Base-by-base conservation (phyloP, 2,888 invertebrate species). In the Apoderus coryli region DNA sequence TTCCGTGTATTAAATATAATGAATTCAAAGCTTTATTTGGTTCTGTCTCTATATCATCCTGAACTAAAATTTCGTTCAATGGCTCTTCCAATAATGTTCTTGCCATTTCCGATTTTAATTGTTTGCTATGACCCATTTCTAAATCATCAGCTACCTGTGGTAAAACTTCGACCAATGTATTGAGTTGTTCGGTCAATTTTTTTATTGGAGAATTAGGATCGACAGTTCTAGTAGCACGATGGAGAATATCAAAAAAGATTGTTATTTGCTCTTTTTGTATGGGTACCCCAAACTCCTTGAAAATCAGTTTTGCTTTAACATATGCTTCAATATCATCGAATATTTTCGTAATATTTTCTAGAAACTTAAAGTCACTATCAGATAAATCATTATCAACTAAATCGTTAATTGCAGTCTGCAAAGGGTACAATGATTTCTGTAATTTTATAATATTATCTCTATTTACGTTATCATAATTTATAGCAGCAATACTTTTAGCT, bases 351-450 rank as follows among this genome's bases (percentile, higher is more conserved):
- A 48, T 35, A 19, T 45, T 45, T 29, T 45, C 43, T 22, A 52
- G 33, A 25, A 46, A 44, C 16, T 45, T 45, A 3, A 45, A 39
- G 27, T 52, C 48, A 14, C 37, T 36, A 25, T 47, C 47, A 5
- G 40, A 38, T 10, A 56, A 32, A 10, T 41, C 36, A 10, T 39
- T 16, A 27, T 54, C 54, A 12, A 49, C 45, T 23, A 57, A 43
- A 40, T 57, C 56, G 24, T 55, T 53, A 2, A 52, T 39, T 3
- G 46, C 41, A 27, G 46, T 54, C 45, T 58, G 56, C n/a, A 58
- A 29, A 2, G 45, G 42, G 35, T 50, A 46, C 9, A 57, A 38
- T 6, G 47, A 45, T 32, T 52, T 52, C 39, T 58, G 56, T 2
- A 57, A 36, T 6, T 45, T 36, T 13, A 48, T 34, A 4, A 54